phyloP scores from a whole-genome alignment of 2,888 invertebrate genomes.

The Zaprionus bogoriensis region DNA sequence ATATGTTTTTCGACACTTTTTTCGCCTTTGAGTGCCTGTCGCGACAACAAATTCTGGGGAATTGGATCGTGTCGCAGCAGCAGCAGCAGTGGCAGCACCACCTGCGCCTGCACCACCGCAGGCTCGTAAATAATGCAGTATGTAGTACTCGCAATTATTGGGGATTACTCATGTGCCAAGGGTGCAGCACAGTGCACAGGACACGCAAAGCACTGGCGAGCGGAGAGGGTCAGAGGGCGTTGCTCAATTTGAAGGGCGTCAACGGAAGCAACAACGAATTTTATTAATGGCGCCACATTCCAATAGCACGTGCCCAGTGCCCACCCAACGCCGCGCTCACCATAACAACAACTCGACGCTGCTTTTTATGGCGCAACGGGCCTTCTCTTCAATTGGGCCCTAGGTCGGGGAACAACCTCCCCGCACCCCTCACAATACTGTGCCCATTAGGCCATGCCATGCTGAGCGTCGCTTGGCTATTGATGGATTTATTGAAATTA shows the following conservation, averaged over 20 bases:
- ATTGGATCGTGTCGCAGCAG: constrained; percentile 26
- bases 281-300: constrained; percentile 64
- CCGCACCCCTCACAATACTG: not conserved
- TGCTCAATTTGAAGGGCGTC: constrained; percentile 24
- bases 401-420: not conserved
- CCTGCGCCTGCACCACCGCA: constrained; percentile 35
- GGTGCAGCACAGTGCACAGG: constrained; percentile 39
- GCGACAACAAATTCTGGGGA: constrained; percentile 34
- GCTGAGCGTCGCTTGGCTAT: constrained; percentile 36
- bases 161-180: constrained; percentile 28
- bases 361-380: constrained; percentile 10
- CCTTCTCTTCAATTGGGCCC: constrained; percentile 19
- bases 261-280: constrained; percentile 66
- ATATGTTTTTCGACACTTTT: constrained; percentile 10
- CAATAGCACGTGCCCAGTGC: constrained; percentile 9
- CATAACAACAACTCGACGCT: constrained; percentile 17
- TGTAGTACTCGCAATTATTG: constrained; percentile 31
- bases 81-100: constrained; percentile 13
- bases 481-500: constrained; percentile 75
- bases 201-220: constrained; percentile 13
- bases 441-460: constrained; percentile 40
- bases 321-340: too few species aligned
- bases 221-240: not conserved
- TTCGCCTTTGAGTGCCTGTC: constrained; percentile 25
- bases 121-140: constrained; percentile 65